Percentiles rank a stretch among this genome's conserved stretches.
Conservation (phyloP, 2,113 vertebrate genomes). For the Lampris incognitus region DNA sequence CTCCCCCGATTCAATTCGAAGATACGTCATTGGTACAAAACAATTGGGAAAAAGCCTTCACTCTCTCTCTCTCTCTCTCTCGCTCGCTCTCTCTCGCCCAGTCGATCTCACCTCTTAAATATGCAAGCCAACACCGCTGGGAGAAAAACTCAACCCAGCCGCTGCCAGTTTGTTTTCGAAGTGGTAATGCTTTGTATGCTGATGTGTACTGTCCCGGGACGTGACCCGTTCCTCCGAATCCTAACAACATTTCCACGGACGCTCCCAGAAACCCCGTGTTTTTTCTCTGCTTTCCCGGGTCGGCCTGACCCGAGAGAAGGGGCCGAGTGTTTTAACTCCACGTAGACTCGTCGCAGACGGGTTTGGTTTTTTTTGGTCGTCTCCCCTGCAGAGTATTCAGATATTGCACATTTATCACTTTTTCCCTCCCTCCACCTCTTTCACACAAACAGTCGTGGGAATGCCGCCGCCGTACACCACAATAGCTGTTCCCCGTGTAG, state of each 20-base stretch:
- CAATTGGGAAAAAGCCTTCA: no score
- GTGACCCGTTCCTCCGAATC: slow-evolving; percentile 14
- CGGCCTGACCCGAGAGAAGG: slow-evolving; percentile 61
- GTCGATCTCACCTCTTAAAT: background rate
- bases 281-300: slow-evolving; percentile 61
- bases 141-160: slow-evolving; percentile 33
- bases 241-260: slow-evolving; percentile 3
- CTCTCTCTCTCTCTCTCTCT: background rate
- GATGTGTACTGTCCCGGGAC: slow-evolving; percentile 41
- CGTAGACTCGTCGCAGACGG: no score
- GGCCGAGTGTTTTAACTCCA: slow-evolving; percentile 36
- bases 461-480: no score
- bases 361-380: slow-evolving; percentile 20
- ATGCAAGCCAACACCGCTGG: background rate
- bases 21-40: no score
- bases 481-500: no score
- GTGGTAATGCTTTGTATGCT: slow-evolving; percentile 23
- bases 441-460: background rate
- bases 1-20: no score
- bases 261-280: slow-evolving; percentile 41
- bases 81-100: slow-evolving; percentile 11
- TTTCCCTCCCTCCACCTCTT: slow-evolving; percentile 6
- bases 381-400: slow-evolving; percentile 57
- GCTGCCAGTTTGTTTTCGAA: slow-evolving; percentile 35
- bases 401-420: slow-evolving; percentile 64